phyloP scores from a whole-genome alignment of 2,797 vertebrate species.

The Valencia hispanica region DNA sequence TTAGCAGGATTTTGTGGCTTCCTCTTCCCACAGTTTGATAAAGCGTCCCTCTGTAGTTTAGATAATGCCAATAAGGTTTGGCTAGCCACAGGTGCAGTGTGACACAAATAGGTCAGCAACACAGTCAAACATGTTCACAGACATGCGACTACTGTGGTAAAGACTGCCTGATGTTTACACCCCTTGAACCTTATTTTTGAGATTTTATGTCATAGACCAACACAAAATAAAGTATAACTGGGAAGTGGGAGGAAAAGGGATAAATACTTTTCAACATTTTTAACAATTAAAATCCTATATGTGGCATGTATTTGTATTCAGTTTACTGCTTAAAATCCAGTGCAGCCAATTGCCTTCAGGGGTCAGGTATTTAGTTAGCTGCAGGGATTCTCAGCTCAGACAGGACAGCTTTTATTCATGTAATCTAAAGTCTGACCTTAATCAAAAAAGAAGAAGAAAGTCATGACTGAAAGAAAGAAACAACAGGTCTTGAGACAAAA shows the following conservation, averaged over 20 bases:
- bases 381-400: background rate
- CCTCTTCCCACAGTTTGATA: constrained; percentile 89
- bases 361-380: background rate
- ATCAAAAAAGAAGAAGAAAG: background rate
- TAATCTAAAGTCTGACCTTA: background rate
- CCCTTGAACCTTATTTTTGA: background rate
- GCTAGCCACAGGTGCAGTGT: constrained; percentile 79
- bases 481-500: too few species aligned
- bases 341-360: background rate
- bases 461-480: background rate
- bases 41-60: constrained; percentile 79
- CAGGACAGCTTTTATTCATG: background rate
- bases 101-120: constrained; percentile 73
- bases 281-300: background rate
- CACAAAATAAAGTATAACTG: background rate
- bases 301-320: background rate
- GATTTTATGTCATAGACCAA: background rate
- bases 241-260: background rate
- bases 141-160: constrained; percentile 4
- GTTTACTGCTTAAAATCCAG: background rate
- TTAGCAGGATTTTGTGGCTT: constrained; percentile 86
- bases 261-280: background rate
- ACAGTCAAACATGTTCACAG: constrained; percentile 52
- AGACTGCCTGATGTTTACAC: background rate
- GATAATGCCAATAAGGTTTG: constrained; percentile 76